Evolutionary conservation across 2,797 vertebrate species (phyloP), one percentile per base, ranked within the genome.

Genomic region (Schizothorax lantsangensis): DNA sequence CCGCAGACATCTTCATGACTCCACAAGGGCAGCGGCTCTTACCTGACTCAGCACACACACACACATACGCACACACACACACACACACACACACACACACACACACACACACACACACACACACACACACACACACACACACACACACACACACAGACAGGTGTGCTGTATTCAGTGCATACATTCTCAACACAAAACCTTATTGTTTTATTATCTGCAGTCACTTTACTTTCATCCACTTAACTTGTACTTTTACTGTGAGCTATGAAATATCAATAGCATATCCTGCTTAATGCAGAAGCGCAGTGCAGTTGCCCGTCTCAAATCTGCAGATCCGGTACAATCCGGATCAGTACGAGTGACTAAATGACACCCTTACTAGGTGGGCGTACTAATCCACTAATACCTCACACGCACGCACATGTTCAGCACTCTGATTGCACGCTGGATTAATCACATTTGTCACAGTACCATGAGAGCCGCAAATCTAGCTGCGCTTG

Each of bases 1-100:
- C 89, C 66, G 77, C 91, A 91, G 92, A 93, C 79, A 87, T 92
- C 88, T 91, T 90, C 92, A 94, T 95, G 94, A 95, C 93, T 93
- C 89, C 30, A 91, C 94, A 95, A 94, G 91, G 94, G 88, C 92
- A 90, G 36, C 17, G 47, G 30, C 40, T 81, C 47, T 85, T 79
- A 40, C 64, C 89, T 91, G 87, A 93, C 47, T 90, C 91, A 88
- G 87, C 90, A 81, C 73, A 87, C 68, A 57, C 54, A 69, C 71
- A 54, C 64, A 40, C 36, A 38, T 77, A n/a, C 23, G 36, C 38
- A 40, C 38, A 40, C 38, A 40, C 38, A 40, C 38, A 40, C 38
- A 40, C 38, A 40, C 38, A 40, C 38, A 40, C 38, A 40, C 38
- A 40, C 38, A 40, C 38, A 40, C 38, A 40, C 38, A 38, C 38